Evolutionary conservation across 2,888 invertebrate genomes (phyloP).

Genomic region (Pseudococcus longispinus): DNA sequence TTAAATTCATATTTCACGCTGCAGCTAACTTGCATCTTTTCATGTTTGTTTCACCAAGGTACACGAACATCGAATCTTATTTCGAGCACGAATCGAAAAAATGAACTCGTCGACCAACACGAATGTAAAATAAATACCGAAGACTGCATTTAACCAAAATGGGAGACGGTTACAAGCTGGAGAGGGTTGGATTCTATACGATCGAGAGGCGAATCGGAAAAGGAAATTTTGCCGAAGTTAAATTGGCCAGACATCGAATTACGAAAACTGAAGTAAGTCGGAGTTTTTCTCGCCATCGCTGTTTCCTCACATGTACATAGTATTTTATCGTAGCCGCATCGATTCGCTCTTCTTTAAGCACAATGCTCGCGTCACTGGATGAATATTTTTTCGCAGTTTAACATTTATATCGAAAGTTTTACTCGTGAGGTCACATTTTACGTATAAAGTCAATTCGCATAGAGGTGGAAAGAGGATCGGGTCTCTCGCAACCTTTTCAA

Average conservation of each 20-base stretch:
- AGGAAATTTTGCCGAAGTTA: constrained; percentile 99
- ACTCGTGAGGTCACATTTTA: constrained; percentile 3
- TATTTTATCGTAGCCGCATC: neutral
- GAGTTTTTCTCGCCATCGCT: neutral
- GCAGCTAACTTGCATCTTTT: neutral
- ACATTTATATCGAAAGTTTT: constrained; percentile 11
- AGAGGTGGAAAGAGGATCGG: neutral
- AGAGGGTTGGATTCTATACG: constrained; percentile 96
- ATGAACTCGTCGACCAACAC: constrained; percentile 3
- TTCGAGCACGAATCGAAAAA: neutral
- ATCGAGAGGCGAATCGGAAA: constrained; percentile 98
- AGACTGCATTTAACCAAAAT: constrained; percentile 62
- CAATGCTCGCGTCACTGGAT: neutral
- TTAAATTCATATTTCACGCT: neutral
- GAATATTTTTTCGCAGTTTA: constrained; percentile 10
- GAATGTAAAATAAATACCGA: constrained; percentile 42
- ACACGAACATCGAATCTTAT: neutral
- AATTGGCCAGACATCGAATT: constrained; percentile 95
- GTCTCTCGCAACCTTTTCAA: neutral
- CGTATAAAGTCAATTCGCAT: neutral
- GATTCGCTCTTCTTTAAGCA: neutral
- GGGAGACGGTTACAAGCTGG: constrained; percentile 71
- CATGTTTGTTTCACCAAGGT: neutral
- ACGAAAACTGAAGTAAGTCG: constrained; percentile 94
- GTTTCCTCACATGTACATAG: neutral